Evolutionary conservation across 2,888 invertebrate species (phyloP).

Genomic region (Osmoderma eremita): DNA sequence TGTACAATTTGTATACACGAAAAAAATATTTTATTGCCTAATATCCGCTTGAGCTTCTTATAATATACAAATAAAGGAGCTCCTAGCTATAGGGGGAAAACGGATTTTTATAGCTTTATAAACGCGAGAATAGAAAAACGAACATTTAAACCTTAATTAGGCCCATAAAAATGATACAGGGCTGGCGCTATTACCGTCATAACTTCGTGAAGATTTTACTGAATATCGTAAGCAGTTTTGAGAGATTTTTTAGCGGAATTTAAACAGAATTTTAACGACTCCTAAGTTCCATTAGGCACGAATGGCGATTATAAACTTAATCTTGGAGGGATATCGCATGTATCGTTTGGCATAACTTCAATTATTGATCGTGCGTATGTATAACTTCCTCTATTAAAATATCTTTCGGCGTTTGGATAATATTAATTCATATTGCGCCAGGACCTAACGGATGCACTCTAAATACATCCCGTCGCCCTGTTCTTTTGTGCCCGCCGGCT

Average conservation of each 20-base stretch:
- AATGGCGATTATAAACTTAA: not conserved
- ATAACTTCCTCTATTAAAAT: slow-evolving; percentile 14
- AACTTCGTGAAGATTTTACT: not conserved
- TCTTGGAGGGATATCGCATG: not conserved
- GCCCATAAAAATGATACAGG: slow-evolving; percentile 19
- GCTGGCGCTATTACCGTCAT: slow-evolving; percentile 19
- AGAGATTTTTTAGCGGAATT: no score
- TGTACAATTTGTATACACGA: slow-evolving; percentile 7
- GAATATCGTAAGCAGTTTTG: no score
- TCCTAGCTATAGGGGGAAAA: slow-evolving; percentile 8
- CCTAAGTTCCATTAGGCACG: no score
- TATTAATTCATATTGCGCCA: not conserved
- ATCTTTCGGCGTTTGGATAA: slow-evolving; percentile 4
- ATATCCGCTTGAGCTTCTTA: slow-evolving; percentile 23
- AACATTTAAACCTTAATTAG: slow-evolving; percentile 24
- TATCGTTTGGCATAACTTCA: slow-evolving; percentile 17
- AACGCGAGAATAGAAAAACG: not conserved
- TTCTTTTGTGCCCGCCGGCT: not conserved
- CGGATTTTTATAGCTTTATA: slow-evolving; percentile 21
- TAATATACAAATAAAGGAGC: slow-evolving; percentile 20
- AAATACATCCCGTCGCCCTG: not conserved
- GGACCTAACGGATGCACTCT: not conserved
- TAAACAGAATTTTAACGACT: no score
- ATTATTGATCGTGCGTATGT: not conserved
- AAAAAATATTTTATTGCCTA: slow-evolving; percentile 14